These are phyloP conservation scores for Monochamus saltuarius DNA, from an alignment of 1,140 invertebrate genomes.

Conservation along the genomic window DNA sequence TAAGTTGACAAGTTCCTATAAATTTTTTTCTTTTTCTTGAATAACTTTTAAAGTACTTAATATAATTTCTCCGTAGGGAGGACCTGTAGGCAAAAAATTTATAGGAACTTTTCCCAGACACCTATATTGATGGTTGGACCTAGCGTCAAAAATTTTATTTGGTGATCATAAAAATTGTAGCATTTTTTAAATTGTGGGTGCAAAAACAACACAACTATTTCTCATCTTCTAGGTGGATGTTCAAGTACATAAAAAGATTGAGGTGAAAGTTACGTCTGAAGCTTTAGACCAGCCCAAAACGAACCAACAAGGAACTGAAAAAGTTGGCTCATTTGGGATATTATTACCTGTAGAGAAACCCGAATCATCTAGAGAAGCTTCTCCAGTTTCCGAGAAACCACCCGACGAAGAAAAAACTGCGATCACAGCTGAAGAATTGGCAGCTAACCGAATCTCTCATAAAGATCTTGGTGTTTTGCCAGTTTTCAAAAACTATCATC, in stretches of 20 bases:
- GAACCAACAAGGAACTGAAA: slow-evolving; percentile 39
- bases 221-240: slow-evolving; percentile 50
- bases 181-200: too few species aligned
- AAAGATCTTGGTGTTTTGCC: slow-evolving; percentile 76
- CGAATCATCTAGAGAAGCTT: slow-evolving; percentile 34
- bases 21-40: too few species aligned
- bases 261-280: slow-evolving; percentile 59
- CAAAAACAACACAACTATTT: too few species aligned
- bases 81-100: too few species aligned
- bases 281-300: slow-evolving; percentile 19
- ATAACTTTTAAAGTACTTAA: too few species aligned
- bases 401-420: slow-evolving; percentile 44
- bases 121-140: too few species aligned
- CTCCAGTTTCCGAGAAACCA: slow-evolving; percentile 24
- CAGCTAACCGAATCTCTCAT: slow-evolving; percentile 66
- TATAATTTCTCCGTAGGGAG: too few species aligned
- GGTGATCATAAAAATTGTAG: too few species aligned
- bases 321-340: slow-evolving; percentile 44
- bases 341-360: slow-evolving; percentile 47
- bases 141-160: too few species aligned
- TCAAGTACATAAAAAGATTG: slow-evolving; percentile 63
- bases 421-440: slow-evolving; percentile 56
- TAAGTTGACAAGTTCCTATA: too few species aligned
- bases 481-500: slow-evolving; percentile 85
- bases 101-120: too few species aligned